phyloP scores from a whole-genome alignment of 64 coral and sea anemone species.

The Actinia tenebrosa region DNA sequence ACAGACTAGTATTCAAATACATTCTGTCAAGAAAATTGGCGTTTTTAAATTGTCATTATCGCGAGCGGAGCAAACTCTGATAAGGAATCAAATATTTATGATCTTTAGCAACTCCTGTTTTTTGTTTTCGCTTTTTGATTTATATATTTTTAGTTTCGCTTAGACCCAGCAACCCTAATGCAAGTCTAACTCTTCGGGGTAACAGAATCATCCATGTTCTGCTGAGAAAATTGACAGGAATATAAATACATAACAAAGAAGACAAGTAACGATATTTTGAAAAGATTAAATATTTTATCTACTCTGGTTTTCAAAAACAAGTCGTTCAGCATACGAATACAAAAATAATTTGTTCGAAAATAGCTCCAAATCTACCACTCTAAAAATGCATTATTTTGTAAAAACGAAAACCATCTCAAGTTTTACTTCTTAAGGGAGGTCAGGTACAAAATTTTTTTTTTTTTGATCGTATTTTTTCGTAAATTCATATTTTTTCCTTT shows the following conservation, averaged over 20 bases:
- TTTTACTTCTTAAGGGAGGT: neutral
- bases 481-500: neutral
- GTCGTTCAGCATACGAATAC: no score
- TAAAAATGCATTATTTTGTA: no score
- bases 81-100: conserved; percentile 16
- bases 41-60: conserved; percentile 13
- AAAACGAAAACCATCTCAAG: no score
- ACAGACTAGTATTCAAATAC: neutral
- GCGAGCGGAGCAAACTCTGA: neutral
- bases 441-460: neutral
- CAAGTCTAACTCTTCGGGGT: neutral
- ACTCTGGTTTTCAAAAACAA: no score
- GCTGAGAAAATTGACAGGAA: neutral
- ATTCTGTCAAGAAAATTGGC: conserved; percentile 1
- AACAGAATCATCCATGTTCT: neutral
- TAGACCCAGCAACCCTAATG: neutral
- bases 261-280: no score
- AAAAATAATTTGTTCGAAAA: no score
- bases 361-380: no score
- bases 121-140: neutral
- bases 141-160: neutral
- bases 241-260: neutral
- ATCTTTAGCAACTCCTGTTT: neutral
- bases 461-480: neutral
- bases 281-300: no score